Evolutionary conservation across 2,113 vertebrate genomes (phyloP).

Genomic region (Sakesphorus luctuosus): DNA sequence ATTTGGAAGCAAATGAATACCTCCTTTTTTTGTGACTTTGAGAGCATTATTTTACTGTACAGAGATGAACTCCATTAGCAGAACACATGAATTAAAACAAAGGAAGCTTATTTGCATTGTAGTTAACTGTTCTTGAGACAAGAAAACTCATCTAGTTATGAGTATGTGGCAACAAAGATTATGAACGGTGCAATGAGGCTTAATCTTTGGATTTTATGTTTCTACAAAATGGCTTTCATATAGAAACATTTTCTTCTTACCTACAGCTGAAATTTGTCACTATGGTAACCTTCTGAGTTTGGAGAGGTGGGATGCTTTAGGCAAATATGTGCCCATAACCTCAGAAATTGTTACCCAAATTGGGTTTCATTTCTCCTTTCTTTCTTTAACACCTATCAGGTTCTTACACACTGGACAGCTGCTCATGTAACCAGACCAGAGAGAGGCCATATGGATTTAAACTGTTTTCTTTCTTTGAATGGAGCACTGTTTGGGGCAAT

Average conservation of each 20-base stretch:
- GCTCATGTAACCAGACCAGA: background rate
- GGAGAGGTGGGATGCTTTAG: constrained; percentile 40
- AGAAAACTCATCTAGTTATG: constrained; percentile 6
- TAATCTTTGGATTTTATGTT: constrained; percentile 64
- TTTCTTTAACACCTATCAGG: background rate
- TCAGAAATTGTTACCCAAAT: constrained; percentile 21
- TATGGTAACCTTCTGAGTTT: constrained; percentile 63
- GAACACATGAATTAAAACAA: constrained; percentile 46
- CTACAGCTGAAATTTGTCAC: constrained; percentile 65
- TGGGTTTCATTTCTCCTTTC: background rate
- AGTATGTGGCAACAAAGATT: constrained; percentile 25
- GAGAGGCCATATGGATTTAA: background rate
- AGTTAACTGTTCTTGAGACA: constrained; percentile 22
- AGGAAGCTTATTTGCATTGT: constrained; percentile 42
- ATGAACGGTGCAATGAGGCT: constrained; percentile 5
- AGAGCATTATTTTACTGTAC: background rate
- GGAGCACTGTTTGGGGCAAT: background rate
- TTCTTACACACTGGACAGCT: background rate
- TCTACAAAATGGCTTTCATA: constrained; percentile 56
- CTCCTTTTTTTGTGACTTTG: background rate
- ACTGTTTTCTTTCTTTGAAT: background rate
- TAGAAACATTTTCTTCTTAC: constrained; percentile 57
- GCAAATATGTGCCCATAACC: background rate
- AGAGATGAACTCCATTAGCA: background rate
- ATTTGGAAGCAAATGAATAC: constrained; percentile 15